These are phyloP conservation scores for Nesidiocoris tenuis DNA, from an alignment of 2,888 invertebrate genomes.

Conservation along the genomic window DNA sequence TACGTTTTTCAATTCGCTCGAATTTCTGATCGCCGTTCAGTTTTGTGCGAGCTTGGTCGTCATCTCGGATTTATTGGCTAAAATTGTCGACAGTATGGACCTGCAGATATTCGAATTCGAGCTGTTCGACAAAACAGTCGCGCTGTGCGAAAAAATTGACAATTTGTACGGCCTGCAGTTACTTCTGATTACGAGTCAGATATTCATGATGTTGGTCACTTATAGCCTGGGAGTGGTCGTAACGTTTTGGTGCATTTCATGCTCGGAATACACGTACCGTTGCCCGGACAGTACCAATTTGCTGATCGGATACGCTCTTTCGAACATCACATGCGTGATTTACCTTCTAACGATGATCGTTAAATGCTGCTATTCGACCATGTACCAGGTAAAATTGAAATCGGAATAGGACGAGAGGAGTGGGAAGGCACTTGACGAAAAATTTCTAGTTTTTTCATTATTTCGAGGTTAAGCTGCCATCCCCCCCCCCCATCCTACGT, in stretches of 20 bases:
- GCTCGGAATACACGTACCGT: not conserved
- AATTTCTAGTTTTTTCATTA: too few relatives aligned
- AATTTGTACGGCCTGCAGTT: not conserved
- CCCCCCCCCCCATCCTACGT: too few relatives aligned
- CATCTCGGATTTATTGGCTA: not conserved
- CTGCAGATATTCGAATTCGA: not conserved
- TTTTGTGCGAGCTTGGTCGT: not conserved
- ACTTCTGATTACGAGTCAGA: not conserved
- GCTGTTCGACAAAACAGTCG: not conserved
- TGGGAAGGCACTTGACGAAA: too few relatives aligned
- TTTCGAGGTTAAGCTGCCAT: too few relatives aligned
- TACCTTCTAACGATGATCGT: not conserved
- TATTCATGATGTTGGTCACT: not conserved
- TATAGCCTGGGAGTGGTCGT: not conserved
- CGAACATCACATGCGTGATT: not conserved
- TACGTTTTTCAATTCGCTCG: not conserved
- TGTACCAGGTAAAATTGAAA: not conserved
- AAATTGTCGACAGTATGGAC: not conserved
- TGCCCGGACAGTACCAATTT: not conserved
- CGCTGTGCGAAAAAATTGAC: not conserved
- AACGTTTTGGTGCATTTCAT: not conserved
- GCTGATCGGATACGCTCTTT: not conserved
- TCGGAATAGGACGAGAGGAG: too few relatives aligned
- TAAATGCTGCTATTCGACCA: not conserved
- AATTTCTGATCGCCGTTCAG: not conserved